phyloP scores from a whole-genome alignment of 1,140 invertebrate genomes.

The Papilio polyxenes region DNA sequence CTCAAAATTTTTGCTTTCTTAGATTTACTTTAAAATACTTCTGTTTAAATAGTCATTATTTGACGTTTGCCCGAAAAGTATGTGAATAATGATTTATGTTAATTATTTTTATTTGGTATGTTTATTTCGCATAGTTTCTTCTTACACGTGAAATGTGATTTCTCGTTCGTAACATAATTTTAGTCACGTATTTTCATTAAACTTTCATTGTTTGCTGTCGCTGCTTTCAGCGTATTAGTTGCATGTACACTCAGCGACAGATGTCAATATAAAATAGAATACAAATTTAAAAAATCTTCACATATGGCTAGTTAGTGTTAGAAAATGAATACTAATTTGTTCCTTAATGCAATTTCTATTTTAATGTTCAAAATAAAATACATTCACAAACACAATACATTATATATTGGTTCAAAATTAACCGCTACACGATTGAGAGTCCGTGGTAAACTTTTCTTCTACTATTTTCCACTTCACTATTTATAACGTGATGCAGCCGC shows the following conservation, averaged over 20 bases:
- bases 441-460: too few relatives aligned
- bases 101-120: neutral
- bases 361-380: neutral
- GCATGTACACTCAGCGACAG: neutral
- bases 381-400: too few relatives aligned
- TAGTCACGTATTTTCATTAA: slow-evolving; percentile 10
- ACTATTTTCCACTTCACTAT: too few relatives aligned
- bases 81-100: too few relatives aligned
- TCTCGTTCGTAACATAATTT: neutral
- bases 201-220: neutral
- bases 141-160: neutral
- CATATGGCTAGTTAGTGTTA: neutral
- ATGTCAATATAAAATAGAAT: neutral
- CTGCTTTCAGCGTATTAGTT: slow-evolving; percentile 1
- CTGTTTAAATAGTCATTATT: too few relatives aligned
- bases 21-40: too few relatives aligned
- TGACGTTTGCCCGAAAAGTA: too few relatives aligned
- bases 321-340: neutral
- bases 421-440: too few relatives aligned
- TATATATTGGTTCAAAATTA: too few relatives aligned
- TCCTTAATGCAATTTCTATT: neutral
- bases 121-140: neutral
- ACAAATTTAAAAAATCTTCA: neutral
- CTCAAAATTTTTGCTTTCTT: too few relatives aligned
- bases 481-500: too few relatives aligned